A percentile compares a stretch with the other conserved stretches of the same genome.
phyloP scores from a whole-genome alignment of 1,140 invertebrate genomes.

The Lepidurus couesii region DNA sequence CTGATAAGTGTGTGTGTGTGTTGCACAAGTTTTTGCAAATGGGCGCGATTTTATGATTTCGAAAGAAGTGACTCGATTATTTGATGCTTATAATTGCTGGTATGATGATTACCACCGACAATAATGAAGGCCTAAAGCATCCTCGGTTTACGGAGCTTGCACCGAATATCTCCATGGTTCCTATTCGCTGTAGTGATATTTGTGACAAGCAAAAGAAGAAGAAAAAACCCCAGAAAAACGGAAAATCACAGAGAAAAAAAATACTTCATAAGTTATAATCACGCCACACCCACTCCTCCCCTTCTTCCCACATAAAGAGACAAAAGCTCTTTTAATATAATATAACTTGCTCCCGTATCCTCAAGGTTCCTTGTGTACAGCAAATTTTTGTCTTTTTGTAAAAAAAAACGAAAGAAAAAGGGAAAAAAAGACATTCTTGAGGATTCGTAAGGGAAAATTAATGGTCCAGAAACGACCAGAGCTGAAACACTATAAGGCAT shows the following conservation, averaged over 20 bases:
- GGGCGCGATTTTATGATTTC: neutral
- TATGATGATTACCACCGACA: no score
- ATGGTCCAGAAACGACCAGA: neutral
- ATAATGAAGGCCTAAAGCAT: neutral
- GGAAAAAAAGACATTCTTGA: conserved; percentile 17
- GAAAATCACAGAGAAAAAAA: no score
- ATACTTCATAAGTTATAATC: no score
- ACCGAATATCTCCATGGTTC: conserved; percentile 34
- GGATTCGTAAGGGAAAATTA: neutral
- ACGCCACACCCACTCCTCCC: neutral
- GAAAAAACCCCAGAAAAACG: conserved; percentile 1
- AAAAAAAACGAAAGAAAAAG: conserved; percentile 25
- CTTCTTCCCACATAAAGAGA: neutral
- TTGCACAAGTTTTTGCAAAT: no score
- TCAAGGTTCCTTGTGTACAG: neutral
- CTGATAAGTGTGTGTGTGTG: no score
- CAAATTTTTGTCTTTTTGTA: conserved; percentile 28
- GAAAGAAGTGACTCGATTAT: neutral
- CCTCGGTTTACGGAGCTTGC: conserved; percentile 25
- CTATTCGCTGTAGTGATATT: conserved; percentile 35
- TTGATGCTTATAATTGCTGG: neutral
- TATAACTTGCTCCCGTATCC: neutral
- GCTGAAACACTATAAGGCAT: neutral
- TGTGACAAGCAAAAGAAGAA: conserved; percentile 31
- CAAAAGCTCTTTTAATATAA: neutral